Percentiles rank a stretch among this genome's conserved stretches.
Conservation (phyloP, 2,797 vertebrate species). For the Avahi laniger region DNA sequence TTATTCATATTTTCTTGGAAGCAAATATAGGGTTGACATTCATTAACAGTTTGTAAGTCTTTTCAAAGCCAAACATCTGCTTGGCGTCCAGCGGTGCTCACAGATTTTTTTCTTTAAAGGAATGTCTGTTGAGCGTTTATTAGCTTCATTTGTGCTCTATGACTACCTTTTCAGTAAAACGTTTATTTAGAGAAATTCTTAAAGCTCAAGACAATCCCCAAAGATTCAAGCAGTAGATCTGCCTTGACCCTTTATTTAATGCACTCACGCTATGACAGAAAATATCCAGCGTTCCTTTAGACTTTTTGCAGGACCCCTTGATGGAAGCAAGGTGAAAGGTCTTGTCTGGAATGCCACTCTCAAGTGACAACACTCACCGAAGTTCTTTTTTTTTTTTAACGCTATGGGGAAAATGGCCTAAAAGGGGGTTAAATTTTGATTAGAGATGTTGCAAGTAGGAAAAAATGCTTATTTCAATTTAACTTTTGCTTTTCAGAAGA, state of each 20-base stretch:
- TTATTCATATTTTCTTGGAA: constrained; percentile 73
- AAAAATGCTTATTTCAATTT: constrained; percentile 78
- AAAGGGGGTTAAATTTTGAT: constrained; percentile 70
- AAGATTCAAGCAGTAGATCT: constrained; percentile 36
- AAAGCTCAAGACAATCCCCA: constrained; percentile 39
- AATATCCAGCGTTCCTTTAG: constrained; percentile 40
- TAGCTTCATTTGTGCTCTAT: constrained; percentile 55
- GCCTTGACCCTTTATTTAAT: constrained; percentile 20
- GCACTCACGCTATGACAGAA: not conserved
- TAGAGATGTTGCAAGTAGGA: constrained; percentile 72
- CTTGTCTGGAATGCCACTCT: constrained; percentile 61
- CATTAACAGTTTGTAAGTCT: constrained; percentile 71
- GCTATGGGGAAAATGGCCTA: not conserved
- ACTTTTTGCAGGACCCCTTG: not conserved
- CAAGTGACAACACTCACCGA: not conserved
- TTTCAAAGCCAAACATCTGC: constrained; percentile 76
- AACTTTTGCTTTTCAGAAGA: constrained; percentile 76
- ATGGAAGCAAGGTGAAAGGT: constrained; percentile 49
- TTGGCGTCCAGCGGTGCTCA: constrained; percentile 42
- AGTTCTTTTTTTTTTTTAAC: constrained; percentile 47
- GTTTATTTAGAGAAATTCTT: constrained; percentile 61
- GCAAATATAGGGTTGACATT: constrained; percentile 62
- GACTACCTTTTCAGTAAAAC: constrained; percentile 44
- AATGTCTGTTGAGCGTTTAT: constrained; percentile 66
- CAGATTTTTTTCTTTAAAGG: constrained; percentile 56